phyloP scores from a whole-genome alignment of 2,797 vertebrate genomes.

The Poeciliopsis infans region DNA sequence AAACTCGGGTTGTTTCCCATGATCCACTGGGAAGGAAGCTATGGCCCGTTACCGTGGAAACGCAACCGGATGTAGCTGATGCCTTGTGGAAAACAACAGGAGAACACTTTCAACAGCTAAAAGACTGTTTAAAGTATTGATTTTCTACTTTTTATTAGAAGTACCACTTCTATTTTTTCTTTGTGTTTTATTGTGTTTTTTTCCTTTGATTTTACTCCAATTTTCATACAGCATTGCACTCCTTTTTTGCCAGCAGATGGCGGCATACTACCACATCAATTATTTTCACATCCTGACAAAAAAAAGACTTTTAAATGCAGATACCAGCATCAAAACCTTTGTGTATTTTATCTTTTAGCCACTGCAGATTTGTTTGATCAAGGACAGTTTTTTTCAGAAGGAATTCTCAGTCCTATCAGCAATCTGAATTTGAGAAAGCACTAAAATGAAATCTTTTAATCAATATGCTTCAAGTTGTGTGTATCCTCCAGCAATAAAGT shows the following conservation, averaged over 20 bases:
- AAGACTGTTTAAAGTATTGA: not conserved
- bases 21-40: slow-evolving; percentile 69
- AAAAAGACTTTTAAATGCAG: slow-evolving; percentile 19
- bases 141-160: not conserved
- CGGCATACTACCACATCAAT: slow-evolving; percentile 22
- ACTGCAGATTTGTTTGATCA: slow-evolving; percentile 28
- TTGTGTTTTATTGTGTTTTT: not conserved
- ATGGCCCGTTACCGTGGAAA: slow-evolving; percentile 70
- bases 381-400: slow-evolving; percentile 26
- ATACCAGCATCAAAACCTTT: slow-evolving; percentile 28
- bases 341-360: slow-evolving; percentile 33
- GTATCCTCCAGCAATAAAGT: slow-evolving; percentile 53
- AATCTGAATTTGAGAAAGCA: slow-evolving; percentile 30
- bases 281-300: not conserved
- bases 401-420: slow-evolving; percentile 21
- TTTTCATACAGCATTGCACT: not conserved
- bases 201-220: not conserved
- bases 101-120: not conserved
- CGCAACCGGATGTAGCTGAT: slow-evolving; percentile 10
- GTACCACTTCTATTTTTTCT: not conserved
- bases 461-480: slow-evolving; percentile 54
- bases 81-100: not conserved
- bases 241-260: slow-evolving; percentile 59
- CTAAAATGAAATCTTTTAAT: slow-evolving; percentile 34
- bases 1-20: slow-evolving; percentile 61